These are phyloP conservation scores for Pseudorasbora parva DNA, from an alignment of 2,113 vertebrate species.

Conservation along the genomic window DNA sequence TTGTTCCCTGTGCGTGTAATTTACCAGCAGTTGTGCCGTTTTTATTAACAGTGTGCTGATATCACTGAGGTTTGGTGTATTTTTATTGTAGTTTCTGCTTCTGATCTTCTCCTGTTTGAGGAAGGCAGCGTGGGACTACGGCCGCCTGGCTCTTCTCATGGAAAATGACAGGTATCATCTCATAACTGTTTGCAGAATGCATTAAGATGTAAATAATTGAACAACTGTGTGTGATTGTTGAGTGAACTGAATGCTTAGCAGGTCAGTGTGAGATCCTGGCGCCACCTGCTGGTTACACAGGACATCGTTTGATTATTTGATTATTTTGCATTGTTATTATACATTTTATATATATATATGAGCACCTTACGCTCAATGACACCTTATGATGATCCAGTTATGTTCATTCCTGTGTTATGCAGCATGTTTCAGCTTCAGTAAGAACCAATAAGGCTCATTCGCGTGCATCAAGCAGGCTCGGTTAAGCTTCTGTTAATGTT, in stretches of 20 bases:
- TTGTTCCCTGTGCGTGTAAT: neutral
- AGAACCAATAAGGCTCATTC: too few species aligned
- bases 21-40: neutral
- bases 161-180: slow-evolving; percentile 89
- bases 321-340: neutral
- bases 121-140: slow-evolving; percentile 97
- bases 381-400: too few species aligned
- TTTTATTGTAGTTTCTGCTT: slow-evolving; percentile 82
- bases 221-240: neutral
- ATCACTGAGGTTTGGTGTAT: slow-evolving; percentile 12
- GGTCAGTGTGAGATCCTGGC: slow-evolving; percentile 46
- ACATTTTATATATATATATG: too few species aligned
- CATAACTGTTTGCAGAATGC: neutral
- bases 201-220: slow-evolving; percentile 19
- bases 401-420: too few species aligned
- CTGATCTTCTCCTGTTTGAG: slow-evolving; percentile 94
- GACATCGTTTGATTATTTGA: neutral
- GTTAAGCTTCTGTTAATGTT: too few species aligned
- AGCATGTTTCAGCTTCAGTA: too few species aligned
- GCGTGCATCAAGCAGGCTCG: too few species aligned
- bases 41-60: neutral
- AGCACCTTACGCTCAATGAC: too few species aligned
- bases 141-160: slow-evolving; percentile 91
- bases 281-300: slow-evolving; percentile 69
- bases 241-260: slow-evolving; percentile 32